Percentiles rank a stretch among this genome's conserved stretches.
phyloP scores from a whole-genome alignment of 2,113 vertebrate species.

The Ploceus nigricollis region DNA sequence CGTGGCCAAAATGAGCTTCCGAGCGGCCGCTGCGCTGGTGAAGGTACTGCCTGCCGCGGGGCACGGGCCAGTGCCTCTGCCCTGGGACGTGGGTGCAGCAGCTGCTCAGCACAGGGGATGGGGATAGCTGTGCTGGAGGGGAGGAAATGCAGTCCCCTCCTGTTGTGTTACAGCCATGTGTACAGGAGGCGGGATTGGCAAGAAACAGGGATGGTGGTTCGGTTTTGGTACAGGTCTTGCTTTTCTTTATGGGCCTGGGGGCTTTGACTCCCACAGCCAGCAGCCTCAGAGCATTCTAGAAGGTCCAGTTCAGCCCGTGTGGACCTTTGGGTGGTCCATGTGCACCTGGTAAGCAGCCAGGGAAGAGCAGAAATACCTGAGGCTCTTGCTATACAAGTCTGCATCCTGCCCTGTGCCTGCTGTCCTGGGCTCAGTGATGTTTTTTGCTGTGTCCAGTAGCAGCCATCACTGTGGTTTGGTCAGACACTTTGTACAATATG shows the following conservation, averaged over 20 bases:
- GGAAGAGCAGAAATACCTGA: not conserved
- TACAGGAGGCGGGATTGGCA: not conserved
- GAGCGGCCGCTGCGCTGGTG: conserved; percentile 89
- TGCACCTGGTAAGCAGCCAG: not conserved
- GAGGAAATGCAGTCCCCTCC: not conserved
- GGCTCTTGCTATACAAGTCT: not conserved
- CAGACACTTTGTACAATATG: fast-evolving
- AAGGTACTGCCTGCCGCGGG: conserved; percentile 72
- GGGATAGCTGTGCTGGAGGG: not conserved
- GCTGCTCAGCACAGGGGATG: not conserved
- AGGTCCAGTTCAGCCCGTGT: not conserved
- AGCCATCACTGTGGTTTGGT: not conserved
- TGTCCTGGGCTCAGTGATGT: not conserved
- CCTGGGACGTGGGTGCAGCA: not conserved
- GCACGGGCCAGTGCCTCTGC: not conserved
- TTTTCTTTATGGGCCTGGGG: not conserved
- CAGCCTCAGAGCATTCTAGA: not conserved
- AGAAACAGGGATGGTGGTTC: not conserved
- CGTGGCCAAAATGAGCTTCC: conserved; percentile 98
- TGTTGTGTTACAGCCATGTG: not conserved
- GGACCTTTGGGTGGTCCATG: not conserved
- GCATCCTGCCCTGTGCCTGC: not conserved
- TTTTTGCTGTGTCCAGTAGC: not conserved
- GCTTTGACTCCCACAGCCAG: not conserved
- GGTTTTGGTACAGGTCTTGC: not conserved